Conservation (phyloP, 2,888 invertebrate species). For the Tetanocera ferruginea region DNA sequence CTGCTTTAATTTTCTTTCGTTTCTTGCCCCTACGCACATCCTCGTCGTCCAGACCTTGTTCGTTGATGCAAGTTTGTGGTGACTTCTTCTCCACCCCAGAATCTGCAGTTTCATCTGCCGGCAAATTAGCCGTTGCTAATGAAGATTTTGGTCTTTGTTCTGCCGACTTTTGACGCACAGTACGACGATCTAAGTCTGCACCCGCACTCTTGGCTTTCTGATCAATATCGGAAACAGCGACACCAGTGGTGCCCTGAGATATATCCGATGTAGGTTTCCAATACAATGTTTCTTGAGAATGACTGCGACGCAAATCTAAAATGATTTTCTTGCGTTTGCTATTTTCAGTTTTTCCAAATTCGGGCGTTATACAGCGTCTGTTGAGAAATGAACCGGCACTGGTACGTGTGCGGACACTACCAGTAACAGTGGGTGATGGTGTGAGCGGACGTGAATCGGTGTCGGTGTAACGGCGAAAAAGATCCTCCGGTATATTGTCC, state of each 20-base stretch:
- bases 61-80: conserved; percentile 65
- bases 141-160: conserved; percentile 62
- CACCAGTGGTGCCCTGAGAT: conserved; percentile 62
- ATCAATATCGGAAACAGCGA: conserved; percentile 46
- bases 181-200: conserved; percentile 59
- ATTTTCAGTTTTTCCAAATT: conserved; percentile 73
- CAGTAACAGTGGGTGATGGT: conserved; percentile 83
- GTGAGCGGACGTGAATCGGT: conserved; percentile 87
- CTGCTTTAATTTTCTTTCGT: conserved; percentile 68
- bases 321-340: conserved; percentile 77
- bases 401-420: conserved; percentile 80
- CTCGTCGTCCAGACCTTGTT: conserved; percentile 64
- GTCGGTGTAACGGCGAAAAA: conserved; percentile 85
- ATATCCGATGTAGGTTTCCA: conserved; percentile 71
- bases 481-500: conserved; percentile 81
- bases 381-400: conserved; percentile 72
- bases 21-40: conserved; percentile 73
- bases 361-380: conserved; percentile 79
- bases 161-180: conserved; percentile 56
- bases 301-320: conserved; percentile 74
- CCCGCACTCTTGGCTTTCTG: conserved; percentile 59
- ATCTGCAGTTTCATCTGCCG: conserved; percentile 45
- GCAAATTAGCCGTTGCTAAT: conserved; percentile 51
- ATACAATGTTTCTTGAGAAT: conserved; percentile 72
- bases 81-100: conserved; percentile 52